These are phyloP conservation scores for Lapara coniferarum DNA, from an alignment of 2,888 invertebrate species.

Conservation along the genomic window DNA sequence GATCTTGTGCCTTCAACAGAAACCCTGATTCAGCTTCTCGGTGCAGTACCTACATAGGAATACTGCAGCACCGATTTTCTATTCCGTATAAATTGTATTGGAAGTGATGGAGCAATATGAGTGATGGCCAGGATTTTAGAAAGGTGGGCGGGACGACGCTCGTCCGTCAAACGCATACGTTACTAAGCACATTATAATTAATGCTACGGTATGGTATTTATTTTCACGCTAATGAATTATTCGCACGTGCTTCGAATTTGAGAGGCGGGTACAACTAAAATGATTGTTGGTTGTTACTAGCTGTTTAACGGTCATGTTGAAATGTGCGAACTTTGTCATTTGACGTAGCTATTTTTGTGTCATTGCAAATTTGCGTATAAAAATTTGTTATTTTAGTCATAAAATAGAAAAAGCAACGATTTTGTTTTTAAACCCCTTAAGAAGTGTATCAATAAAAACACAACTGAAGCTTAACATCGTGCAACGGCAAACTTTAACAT, in stretches of 20 bases:
- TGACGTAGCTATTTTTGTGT: no score
- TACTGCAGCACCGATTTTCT: no score
- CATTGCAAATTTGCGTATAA: no score
- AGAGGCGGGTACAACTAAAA: background rate
- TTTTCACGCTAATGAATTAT: conserved; percentile 12
- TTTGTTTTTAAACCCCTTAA: no score
- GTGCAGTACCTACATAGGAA: background rate
- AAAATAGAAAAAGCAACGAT: no score
- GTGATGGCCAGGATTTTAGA: conserved; percentile 7
- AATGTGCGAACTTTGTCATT: no score
- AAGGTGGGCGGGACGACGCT: conserved; percentile 7
- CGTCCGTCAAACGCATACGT: background rate
- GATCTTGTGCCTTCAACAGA: no score
- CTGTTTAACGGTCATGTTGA: background rate
- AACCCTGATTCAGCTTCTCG: no score
- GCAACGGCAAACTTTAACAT: background rate
- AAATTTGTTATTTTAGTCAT: no score
- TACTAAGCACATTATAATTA: conserved; percentile 10
- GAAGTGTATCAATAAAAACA: background rate
- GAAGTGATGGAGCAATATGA: background rate
- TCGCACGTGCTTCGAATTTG: conserved; percentile 11
- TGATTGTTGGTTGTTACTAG: background rate
- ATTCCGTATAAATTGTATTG: background rate
- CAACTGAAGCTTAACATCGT: background rate
- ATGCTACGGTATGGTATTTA: background rate